Conservation (phyloP, 2,797 vertebrate species). For the Galagoides demidoff region DNA sequence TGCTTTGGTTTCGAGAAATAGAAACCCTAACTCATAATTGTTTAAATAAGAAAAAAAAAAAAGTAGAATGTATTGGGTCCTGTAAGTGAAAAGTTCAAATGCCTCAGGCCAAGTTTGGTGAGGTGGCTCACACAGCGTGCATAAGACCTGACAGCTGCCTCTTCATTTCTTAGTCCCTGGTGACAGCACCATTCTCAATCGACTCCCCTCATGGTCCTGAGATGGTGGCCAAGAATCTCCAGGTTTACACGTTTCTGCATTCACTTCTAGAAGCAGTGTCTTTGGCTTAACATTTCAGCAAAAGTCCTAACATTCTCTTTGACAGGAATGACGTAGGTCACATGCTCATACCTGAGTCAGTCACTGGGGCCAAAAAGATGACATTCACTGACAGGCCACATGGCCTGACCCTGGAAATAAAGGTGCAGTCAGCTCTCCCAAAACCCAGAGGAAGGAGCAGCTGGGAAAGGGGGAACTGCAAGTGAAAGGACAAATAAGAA, state of each 20-base stretch:
- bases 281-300: background rate
- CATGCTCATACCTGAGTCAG: background rate
- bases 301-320: background rate
- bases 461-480: background rate
- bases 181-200: background rate
- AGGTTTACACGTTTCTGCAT: background rate
- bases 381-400: background rate
- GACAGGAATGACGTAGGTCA: background rate
- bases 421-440: background rate
- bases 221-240: background rate
- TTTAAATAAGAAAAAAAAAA: constrained; percentile 3
- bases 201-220: background rate
- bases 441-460: background rate
- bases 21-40: background rate
- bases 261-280: background rate
- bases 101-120: background rate
- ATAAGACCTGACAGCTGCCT: background rate
- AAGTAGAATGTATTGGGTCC: background rate
- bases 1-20: background rate
- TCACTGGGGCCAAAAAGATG: background rate
- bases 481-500: background rate
- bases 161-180: background rate
- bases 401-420: background rate
- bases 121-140: background rate
- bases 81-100: background rate